These are phyloP conservation scores for Phodopus roborovskii DNA, from an alignment of 2,113 vertebrate species.

Conservation along the genomic window DNA sequence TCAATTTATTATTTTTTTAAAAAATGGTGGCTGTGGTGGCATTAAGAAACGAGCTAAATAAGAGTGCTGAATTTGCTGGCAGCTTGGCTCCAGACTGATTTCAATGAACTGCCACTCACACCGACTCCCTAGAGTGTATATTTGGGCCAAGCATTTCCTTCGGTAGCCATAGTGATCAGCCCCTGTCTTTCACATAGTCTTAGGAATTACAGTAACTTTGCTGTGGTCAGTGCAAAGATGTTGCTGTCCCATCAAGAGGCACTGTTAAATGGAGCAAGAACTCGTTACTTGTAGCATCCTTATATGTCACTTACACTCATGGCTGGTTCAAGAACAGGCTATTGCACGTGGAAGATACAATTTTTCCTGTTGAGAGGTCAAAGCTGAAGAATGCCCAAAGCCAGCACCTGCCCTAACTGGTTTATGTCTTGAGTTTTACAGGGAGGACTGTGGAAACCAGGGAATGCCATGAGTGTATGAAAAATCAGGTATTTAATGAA, in stretches of 20 bases:
- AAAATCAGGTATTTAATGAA: not conserved
- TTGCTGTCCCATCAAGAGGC: not conserved
- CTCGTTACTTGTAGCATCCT: not conserved
- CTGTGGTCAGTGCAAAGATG: not conserved
- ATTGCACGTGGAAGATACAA: not conserved
- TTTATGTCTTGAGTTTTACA: not conserved
- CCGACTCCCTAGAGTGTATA: not conserved
- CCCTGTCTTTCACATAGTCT: not conserved
- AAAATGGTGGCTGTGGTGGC: not conserved
- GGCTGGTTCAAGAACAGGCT: not conserved
- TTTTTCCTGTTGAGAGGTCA: not conserved
- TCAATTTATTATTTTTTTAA: not conserved
- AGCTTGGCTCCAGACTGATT: not conserved
- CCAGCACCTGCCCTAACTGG: not conserved
- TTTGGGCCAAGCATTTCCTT: not conserved
- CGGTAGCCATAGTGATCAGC: not conserved
- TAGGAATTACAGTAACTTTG: not conserved
- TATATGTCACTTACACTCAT: not conserved
- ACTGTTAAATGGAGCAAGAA: not conserved
- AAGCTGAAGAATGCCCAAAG: not conserved
- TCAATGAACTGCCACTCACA: not conserved
- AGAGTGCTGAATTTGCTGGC: not conserved
- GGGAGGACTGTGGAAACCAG: not conserved
- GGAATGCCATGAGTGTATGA: not conserved
- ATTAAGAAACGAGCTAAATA: not conserved